Conservation (phyloP, 2,113 vertebrate genomes). For the Pelodiscus sinensis region DNA sequence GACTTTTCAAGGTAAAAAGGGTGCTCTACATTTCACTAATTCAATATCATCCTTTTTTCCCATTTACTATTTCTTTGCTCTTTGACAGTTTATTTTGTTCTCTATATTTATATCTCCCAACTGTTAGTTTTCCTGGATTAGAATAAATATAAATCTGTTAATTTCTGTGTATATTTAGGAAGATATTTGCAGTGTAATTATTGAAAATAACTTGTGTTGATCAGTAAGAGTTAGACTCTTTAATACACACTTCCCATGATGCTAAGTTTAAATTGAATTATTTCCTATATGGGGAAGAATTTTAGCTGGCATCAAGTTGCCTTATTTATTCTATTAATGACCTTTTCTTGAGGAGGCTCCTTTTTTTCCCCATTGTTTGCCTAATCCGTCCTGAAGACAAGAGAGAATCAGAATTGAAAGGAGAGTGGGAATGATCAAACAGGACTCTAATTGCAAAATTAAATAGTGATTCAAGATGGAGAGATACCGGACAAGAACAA, state of each 20-base stretch:
- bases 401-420: background rate
- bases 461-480: background rate
- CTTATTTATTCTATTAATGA: background rate
- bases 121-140: background rate
- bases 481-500: background rate
- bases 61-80: background rate
- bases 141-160: background rate
- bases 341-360: background rate
- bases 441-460: background rate
- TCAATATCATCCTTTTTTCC: background rate
- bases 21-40: background rate
- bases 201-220: background rate
- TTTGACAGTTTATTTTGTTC: background rate
- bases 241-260: background rate
- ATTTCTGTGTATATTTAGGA: background rate
- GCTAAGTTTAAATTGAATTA: background rate
- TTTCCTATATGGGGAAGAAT: background rate
- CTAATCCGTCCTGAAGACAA: background rate
- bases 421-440: background rate
- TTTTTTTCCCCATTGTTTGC: background rate
- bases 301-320: background rate
- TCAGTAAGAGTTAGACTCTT: background rate
- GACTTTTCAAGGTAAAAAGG: background rate
- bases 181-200: background rate
- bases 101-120: background rate